phyloP scores from a whole-genome alignment of 92 coral and sea anemone species.

The Epizoanthus stellaris region DNA sequence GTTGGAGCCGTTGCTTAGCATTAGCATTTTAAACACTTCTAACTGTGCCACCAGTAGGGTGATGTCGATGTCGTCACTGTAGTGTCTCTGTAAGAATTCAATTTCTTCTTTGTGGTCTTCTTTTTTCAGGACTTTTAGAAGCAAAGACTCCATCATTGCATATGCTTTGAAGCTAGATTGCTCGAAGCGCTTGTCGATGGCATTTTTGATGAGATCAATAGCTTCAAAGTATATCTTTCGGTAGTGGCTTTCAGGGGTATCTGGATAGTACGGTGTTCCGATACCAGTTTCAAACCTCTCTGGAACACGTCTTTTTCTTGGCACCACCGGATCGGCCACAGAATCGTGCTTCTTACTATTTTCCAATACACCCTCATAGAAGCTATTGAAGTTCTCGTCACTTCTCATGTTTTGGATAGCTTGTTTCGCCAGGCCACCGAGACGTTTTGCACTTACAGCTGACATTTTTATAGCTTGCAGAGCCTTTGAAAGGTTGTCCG shows the following conservation, averaged over 20 bases:
- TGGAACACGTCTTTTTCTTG: conserved; percentile 69
- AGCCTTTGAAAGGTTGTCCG: conserved; percentile 76
- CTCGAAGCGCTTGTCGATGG: conserved; percentile 73
- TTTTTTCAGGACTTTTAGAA: conserved; percentile 54
- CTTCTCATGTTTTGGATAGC: conserved; percentile 62
- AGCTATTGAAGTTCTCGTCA: conserved; percentile 37
- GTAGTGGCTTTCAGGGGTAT: conserved; percentile 67
- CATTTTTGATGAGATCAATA: conserved; percentile 68
- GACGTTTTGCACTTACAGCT: conserved; percentile 63
- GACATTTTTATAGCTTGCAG: conserved; percentile 63
- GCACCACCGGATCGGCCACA: conserved; percentile 66
- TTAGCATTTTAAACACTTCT: conserved; percentile 60
- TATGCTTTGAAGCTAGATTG: conserved; percentile 72
- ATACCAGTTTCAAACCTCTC: conserved; percentile 61
- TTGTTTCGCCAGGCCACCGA: conserved; percentile 55
- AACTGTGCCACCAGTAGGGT: conserved; percentile 54
- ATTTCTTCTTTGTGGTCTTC: conserved; percentile 69
- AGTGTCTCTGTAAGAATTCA: conserved; percentile 49
- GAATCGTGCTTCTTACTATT: conserved; percentile 61
- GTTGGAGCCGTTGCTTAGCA: conserved; percentile 40
- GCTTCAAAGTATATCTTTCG: conserved; percentile 70
- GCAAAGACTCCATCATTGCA: conserved; percentile 65
- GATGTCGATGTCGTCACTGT: conserved; percentile 64
- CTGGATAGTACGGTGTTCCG: conserved; percentile 67
- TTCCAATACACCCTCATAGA: conserved; percentile 13